Percentiles rank a stretch among this genome's conserved stretches.
Conservation (phyloP, 35 echinoderm and acorn worm species). For the Ptychodera flava region DNA sequence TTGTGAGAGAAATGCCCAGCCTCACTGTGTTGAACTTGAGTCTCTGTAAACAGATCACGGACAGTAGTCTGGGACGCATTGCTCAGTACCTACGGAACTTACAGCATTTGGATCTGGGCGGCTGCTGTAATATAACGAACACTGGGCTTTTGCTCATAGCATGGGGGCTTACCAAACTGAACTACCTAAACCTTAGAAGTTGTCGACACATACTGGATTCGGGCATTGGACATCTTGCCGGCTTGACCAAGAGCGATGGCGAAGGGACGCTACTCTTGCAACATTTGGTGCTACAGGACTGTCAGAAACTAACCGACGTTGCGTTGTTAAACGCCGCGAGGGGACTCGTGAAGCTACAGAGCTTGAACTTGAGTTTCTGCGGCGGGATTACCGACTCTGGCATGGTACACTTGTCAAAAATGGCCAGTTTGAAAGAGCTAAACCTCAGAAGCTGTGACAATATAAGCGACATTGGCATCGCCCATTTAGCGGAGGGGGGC, state of each 20-base stretch:
- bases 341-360: slow-evolving; percentile 69
- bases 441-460: slow-evolving; percentile 96
- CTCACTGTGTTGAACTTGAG: slow-evolving; percentile 92
- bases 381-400: slow-evolving; percentile 91
- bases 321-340: slow-evolving; percentile 73
- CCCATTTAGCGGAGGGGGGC: slow-evolving; percentile 85
- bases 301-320: slow-evolving; percentile 84
- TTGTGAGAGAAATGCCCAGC: slow-evolving; percentile 67
- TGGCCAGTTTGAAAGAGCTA: slow-evolving; percentile 83
- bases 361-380: slow-evolving; percentile 92
- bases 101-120: slow-evolving; percentile 79
- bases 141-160: slow-evolving; percentile 85
- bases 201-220: slow-evolving; percentile 86
- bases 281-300: slow-evolving; percentile 84
- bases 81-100: slow-evolving; percentile 85
- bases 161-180: slow-evolving; percentile 75
- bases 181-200: slow-evolving; percentile 89
- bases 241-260: slow-evolving; percentile 38
- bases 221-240: slow-evolving; percentile 79
- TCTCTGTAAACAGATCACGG: slow-evolving; percentile 98
- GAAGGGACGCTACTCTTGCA: slow-evolving; percentile 72
- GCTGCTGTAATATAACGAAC: slow-evolving; percentile 95
- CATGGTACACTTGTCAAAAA: slow-evolving; percentile 85
- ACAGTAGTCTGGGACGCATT: slow-evolving; percentile 83
- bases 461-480: slow-evolving; percentile 94